Conservation (phyloP, 2,113 vertebrate species). For the Eolophus roseicapilla region DNA sequence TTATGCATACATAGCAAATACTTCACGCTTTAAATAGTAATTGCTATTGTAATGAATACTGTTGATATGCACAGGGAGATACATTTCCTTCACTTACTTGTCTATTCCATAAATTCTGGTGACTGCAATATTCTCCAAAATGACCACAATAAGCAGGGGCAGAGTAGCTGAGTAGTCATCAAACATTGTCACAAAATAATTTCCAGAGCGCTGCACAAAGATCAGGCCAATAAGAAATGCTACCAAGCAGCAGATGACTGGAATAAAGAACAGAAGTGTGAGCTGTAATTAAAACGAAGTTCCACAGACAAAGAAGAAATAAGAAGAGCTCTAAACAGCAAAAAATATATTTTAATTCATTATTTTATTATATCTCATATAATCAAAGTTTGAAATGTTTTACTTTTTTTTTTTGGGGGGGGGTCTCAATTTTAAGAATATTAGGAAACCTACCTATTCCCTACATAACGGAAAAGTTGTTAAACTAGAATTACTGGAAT, state of each 20-base stretch:
- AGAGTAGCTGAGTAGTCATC: slow-evolving; percentile 97
- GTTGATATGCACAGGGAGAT: background rate
- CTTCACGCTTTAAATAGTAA: background rate
- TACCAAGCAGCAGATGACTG: slow-evolving; percentile 89
- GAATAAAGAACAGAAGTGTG: slow-evolving; percentile 46
- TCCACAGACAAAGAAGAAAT: background rate
- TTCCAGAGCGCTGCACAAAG: slow-evolving; percentile 96
- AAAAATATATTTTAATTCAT: background rate
- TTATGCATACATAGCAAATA: background rate
- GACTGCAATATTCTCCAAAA: slow-evolving; percentile 92
- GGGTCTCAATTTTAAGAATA: background rate
- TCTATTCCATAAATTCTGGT: slow-evolving; percentile 93
- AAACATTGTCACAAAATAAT: slow-evolving; percentile 98
- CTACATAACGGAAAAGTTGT: background rate
- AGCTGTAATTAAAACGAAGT: background rate
- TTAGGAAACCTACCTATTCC: background rate
- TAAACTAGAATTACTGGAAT: background rate
- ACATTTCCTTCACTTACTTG: slow-evolving; percentile 79
- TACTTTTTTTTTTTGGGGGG: background rate
- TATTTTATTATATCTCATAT: background rate
- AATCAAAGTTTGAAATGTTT: background rate
- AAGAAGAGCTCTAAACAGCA: background rate
- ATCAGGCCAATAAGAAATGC: slow-evolving; percentile 91
- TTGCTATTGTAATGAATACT: background rate
- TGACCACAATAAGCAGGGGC: slow-evolving; percentile 91